Base-by-base conservation (phyloP, 1,140 invertebrate genomes). In the Brachionus manjavacas region DNA sequence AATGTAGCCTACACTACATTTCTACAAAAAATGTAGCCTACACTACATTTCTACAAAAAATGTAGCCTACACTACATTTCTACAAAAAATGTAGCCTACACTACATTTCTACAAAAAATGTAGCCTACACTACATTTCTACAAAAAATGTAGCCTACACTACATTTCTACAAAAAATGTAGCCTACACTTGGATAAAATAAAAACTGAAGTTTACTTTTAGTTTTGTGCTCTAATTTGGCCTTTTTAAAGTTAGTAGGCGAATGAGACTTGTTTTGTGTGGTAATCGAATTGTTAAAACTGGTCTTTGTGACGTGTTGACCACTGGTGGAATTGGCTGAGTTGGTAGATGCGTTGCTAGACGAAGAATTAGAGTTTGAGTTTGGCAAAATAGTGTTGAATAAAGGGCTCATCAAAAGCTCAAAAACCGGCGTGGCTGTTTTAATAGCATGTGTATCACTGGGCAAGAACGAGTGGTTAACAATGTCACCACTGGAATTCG, bases 361-460 rank as follows among this genome's bases (percentile, higher is more conserved):
- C 9, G 68, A 72, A 3, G 68, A 72, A 72, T 72, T 72, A 0
- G 68, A 72, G 11, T 72, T 72, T 7, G 68, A 72, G 41, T 76
- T 76, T 2, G 72, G 20, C 31, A 76, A 76, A 25, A 76, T 76
- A 14, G 41, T 23, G 25, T 76, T 76, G 23, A 76, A 76, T 46
- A 76, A 76, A 11, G 72, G 72, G 25, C 72, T 76, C 72, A 76
- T 76, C 0, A 76, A 14, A 23, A 76, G 31, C 41, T 76, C 72
- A 52, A 76, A 76, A 49, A 76, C 72, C 0, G 72, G 72, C 8
- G 72, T 76, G 31, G 72, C 43, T 4, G 72, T 20, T 28, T 76
- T 76, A 1, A 72, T 39, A 14, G 72, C 72, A 49, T 76, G 20
- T 4, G 41, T 25, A 28, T 49, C 20, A 46, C 2, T 14, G 16